Base-by-base conservation (phyloP, 2,113 vertebrate genomes). In the Fregata magnificens region DNA sequence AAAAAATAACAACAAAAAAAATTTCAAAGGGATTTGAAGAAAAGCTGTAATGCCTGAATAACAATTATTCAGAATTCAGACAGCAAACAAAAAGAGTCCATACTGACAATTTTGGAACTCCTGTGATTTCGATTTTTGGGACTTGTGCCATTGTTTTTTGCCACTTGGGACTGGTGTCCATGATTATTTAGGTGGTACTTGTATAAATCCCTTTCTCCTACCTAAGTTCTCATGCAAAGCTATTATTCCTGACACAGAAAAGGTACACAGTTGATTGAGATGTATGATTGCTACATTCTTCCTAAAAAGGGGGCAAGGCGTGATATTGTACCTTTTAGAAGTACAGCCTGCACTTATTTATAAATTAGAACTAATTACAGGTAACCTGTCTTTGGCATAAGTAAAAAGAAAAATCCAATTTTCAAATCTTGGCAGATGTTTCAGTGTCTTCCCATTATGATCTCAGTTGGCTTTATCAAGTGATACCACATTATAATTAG, bases 311-410 rank as follows among this genome's bases (percentile, higher is more conserved):
- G 74, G 97, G 97, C 86, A 97, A 93, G 79, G 87, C 94, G 95
- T 58, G 79, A 76, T 66, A 76, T n/a, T 97, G 94, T 97, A 59
- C 89, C 91, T 96, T 96, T 97, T 74, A 95, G 95, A 98, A 98
- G 94, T 83, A 93, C 82, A 97, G 95, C 80, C 93, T 96, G 95
- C 96, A 98, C 95, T 96, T 97, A 97, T 97, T 95, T 98, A 97
- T 97, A 98, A 98, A 98, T 98, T 98, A 98, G 96, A 97, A 94
- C 98, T 98, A 98, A 98, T 97, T 98, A 98, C 96, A 98, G 97
- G 97, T 97, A 98, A 98, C 97, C 98, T 95, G 97, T 96, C 74
- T 95, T 95, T 93, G 96, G 97, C 96, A 5, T 77, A 77, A 85
- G 96, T 86, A 96, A 84, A 97, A 96, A 84, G 95, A 95, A 82